A percentile compares a stretch with the other conserved stretches of the same genome.
Evolutionary conservation across 2,888 invertebrate species (phyloP).

Genomic region (Tipula vernalis): DNA sequence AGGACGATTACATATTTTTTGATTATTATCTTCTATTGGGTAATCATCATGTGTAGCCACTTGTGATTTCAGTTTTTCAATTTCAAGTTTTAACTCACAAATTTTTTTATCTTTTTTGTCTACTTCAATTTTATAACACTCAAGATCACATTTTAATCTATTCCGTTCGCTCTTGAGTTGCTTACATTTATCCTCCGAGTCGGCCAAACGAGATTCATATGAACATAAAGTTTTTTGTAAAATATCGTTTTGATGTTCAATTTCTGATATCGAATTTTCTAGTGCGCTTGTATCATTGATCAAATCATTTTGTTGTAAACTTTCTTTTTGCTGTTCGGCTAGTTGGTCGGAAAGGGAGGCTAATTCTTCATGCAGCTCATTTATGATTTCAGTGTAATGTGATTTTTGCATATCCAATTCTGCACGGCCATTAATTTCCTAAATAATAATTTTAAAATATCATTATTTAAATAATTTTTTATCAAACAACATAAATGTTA

Average conservation of each 20-base stretch:
- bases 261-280: conserved; percentile 21
- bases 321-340: conserved; percentile 19
- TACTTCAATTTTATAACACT: neutral
- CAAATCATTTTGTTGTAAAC: conserved; percentile 19
- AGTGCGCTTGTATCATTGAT: conserved; percentile 14
- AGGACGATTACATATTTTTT: neutral
- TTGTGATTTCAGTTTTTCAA: neutral
- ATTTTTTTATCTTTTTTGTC: neutral
- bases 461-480: neutral
- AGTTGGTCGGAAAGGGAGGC: conserved; percentile 28
- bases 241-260: conserved; percentile 24
- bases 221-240: conserved; percentile 22
- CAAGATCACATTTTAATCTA: neutral
- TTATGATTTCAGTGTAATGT: conserved; percentile 30
- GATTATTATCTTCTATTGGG: neutral
- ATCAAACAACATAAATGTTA: neutral
- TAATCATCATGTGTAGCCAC: neutral
- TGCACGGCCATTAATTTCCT: conserved; percentile 11
- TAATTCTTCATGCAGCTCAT: conserved; percentile 29
- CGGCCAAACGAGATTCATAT: conserved; percentile 12
- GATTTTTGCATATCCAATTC: conserved; percentile 21
- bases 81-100: neutral
- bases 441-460: neutral
- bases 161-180: neutral
- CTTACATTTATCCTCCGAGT: neutral